These are phyloP conservation scores for Plebejus argus DNA, from an alignment of 2,888 invertebrate genomes.

Conservation along the genomic window DNA sequence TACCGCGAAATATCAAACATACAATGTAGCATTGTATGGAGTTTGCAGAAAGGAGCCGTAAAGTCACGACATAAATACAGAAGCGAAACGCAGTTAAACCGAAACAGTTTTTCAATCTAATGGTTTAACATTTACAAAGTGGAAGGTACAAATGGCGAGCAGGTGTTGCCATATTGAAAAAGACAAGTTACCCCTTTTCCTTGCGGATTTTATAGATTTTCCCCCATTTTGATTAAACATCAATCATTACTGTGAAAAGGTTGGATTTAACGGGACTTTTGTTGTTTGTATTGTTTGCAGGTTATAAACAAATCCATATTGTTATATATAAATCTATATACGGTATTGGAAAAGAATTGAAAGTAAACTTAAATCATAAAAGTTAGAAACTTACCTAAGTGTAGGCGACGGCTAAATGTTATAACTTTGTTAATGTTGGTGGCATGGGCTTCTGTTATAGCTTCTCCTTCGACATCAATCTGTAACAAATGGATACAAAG, in stretches of 20 bases:
- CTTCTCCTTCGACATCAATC: conserved; percentile 49
- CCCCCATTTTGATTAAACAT: conserved; percentile 43
- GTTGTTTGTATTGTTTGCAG: background rate
- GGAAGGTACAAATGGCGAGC: conserved; percentile 69
- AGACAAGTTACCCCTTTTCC: conserved; percentile 71
- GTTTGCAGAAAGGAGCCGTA: conserved; percentile 43
- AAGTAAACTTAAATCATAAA: background rate
- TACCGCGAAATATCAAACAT: conserved; percentile 24
- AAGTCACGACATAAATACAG: conserved; percentile 46
- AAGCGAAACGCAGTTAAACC: conserved; percentile 59
- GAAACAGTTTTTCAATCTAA: conserved; percentile 78
- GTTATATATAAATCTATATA: no score
- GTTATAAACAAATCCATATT: background rate
- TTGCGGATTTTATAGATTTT: conserved; percentile 54
- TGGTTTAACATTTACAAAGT: conserved; percentile 75
- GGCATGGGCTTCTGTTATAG: conserved; percentile 59
- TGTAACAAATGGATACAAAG: conserved; percentile 60
- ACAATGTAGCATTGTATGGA: conserved; percentile 37
- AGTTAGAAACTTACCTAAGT: conserved; percentile 60
- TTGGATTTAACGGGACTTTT: background rate
- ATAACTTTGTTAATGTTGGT: conserved; percentile 58
- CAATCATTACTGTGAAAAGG: background rate
- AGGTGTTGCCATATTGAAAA: conserved; percentile 79
- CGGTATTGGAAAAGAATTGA: background rate
- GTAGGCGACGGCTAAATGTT: conserved; percentile 68